These are phyloP conservation scores for Varanus komodoensis DNA, from an alignment of 2,113 vertebrate species.

Conservation along the genomic window DNA sequence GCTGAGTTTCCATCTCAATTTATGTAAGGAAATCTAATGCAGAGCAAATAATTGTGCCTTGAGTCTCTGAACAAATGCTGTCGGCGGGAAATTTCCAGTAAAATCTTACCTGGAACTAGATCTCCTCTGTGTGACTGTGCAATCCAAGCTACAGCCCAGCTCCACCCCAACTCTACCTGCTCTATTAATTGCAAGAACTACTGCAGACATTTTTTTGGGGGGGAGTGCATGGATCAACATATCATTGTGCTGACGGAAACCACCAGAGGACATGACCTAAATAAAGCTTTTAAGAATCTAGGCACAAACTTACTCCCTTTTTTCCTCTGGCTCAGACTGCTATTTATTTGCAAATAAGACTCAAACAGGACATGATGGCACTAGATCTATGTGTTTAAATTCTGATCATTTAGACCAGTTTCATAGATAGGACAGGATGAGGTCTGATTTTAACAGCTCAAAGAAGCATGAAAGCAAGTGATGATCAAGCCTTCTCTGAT, in stretches of 20 bases:
- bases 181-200: neutral
- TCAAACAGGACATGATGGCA: neutral
- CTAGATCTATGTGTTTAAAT: neutral
- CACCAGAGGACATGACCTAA: neutral
- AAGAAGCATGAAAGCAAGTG: neutral
- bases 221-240: neutral
- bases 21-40: neutral
- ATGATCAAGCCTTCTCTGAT: neutral
- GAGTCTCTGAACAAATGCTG: neutral
- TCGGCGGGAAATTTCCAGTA: too few species aligned
- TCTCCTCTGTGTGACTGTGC: neutral
- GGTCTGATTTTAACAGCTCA: neutral
- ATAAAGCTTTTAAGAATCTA: conserved; percentile 23
- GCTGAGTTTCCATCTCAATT: neutral
- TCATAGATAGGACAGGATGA: neutral
- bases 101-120: too few species aligned
- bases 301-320: conserved; percentile 25
- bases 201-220: neutral
- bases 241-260: neutral
- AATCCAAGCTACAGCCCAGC: neutral
- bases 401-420: neutral
- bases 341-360: conserved; percentile 9
- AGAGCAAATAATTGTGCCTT: neutral
- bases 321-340: conserved; percentile 36
- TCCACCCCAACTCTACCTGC: neutral